Percentiles rank a stretch among this genome's conserved stretches.
These are phyloP conservation scores for Coccyzus lansbergi DNA, from an alignment of 2,797 vertebrate genomes.

Conservation along the genomic window DNA sequence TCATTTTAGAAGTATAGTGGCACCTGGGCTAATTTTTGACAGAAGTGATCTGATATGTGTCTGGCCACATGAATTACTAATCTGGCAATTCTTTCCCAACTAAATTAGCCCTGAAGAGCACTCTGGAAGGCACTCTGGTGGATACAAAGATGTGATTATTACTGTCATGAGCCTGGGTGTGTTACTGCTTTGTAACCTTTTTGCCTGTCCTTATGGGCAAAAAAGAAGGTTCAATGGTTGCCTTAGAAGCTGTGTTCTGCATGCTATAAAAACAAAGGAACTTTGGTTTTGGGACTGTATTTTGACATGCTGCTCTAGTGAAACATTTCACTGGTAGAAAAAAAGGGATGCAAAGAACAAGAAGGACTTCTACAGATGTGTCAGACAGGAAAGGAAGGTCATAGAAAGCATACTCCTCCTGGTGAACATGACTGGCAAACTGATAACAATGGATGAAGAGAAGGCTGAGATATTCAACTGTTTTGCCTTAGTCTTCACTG, in stretches of 20 bases:
- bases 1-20: not conserved
- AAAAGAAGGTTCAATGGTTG: not conserved
- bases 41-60: not conserved
- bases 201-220: not conserved
- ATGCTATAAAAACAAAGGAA: not conserved
- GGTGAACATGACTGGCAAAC: too few species aligned
- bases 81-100: not conserved
- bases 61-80: constrained; percentile 27
- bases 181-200: not conserved
- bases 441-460: too few species aligned
- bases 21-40: constrained; percentile 20
- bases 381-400: too few species aligned
- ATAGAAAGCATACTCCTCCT: too few species aligned
- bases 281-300: not conserved
- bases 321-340: not conserved
- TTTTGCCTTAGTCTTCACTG: too few species aligned
- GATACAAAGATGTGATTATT: not conserved
- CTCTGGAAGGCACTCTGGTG: not conserved
- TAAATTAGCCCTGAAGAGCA: not conserved
- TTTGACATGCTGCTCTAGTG: not conserved
- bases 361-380: not conserved
- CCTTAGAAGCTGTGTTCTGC: not conserved
- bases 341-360: not conserved
- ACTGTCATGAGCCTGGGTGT: not conserved
- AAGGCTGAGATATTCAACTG: too few species aligned